Base-by-base conservation (phyloP, 2,113 vertebrate species). In the Poeciliopsis occidentalis region DNA sequence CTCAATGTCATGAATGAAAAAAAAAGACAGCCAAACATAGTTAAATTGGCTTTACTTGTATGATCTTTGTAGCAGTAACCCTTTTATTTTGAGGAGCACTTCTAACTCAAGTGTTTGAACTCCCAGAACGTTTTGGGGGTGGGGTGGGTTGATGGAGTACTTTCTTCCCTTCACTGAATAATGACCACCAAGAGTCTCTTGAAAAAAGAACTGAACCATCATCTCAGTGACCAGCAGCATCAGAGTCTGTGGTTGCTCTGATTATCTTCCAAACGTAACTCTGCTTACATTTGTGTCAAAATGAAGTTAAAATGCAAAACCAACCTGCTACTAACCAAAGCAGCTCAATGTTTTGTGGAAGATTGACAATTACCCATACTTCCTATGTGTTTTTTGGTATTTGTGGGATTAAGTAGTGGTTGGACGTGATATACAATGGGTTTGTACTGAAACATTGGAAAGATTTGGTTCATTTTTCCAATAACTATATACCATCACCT, bases 261-360 rank as follows among this genome's bases (percentile, higher is more conserved):
- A 83, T 79, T 47, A 77, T 81, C 85, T 80, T 81, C 78, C 89
- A 86, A 73, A 85, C 81, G 22, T n/a, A 83, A 74, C 30, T 76
- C 47, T 72, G 69, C 62, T 66, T 66, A 69, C 65, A 80, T 70
- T 32, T 81, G 80, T 79, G 76, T 85, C 71, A 80, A 83, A 78
- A 71, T 78, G 71, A 81, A 76, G 77, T 60, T 72, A 74, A 76
- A 80, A 73, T 67, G n/a, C 79, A 76, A 22, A 71, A 44, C 71
- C 78, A 74, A 80, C 79, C 73, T 75, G 69, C 79, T 72, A 70
- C 60, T 8, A 80, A 66, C 65, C 82, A 24, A 41, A 78, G 78
- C 29, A 84, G 82, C 47, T 82, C 62, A 22, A 11, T 37, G 10
- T 37, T 37, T 37, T 37, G 34, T 37, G 34, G 10, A 37, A 37